Evolutionary conservation across 2,797 vertebrate genomes (phyloP).

Genomic region (Tolypeutes matacus): DNA sequence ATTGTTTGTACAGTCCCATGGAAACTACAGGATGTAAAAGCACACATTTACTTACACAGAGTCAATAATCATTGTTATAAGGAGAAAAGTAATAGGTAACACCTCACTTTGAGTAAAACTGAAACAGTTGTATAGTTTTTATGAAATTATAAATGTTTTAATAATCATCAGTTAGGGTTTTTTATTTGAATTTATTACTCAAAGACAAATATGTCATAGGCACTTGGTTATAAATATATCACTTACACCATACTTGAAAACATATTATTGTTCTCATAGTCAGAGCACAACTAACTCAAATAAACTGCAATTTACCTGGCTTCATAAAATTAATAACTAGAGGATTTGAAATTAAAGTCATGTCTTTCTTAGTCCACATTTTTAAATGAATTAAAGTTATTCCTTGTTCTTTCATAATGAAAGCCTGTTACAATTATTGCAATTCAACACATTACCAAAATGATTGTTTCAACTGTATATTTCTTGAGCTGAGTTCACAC

Average conservation of each 20-base stretch:
- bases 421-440: neutral
- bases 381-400: neutral
- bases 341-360: neutral
- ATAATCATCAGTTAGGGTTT: no score
- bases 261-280: neutral
- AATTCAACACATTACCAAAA: no score
- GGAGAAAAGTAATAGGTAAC: no score
- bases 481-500: neutral
- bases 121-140: neutral
- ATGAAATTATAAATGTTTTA: neutral
- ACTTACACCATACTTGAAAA: no score
- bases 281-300: neutral
- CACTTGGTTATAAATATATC: no score
- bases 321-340: neutral
- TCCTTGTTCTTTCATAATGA: neutral
- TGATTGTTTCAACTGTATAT: rapidly evolving
- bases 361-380: neutral
- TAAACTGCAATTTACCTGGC: neutral
- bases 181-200: no score
- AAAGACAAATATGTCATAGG: no score
- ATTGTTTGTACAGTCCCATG: neutral
- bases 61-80: no score
- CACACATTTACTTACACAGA: no score
- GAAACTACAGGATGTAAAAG: neutral
- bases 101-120: neutral